Evolutionary conservation across 2,888 invertebrate species (phyloP), one percentile per base, ranked within the genome.

Genomic region (Palloptera scutellata): DNA sequence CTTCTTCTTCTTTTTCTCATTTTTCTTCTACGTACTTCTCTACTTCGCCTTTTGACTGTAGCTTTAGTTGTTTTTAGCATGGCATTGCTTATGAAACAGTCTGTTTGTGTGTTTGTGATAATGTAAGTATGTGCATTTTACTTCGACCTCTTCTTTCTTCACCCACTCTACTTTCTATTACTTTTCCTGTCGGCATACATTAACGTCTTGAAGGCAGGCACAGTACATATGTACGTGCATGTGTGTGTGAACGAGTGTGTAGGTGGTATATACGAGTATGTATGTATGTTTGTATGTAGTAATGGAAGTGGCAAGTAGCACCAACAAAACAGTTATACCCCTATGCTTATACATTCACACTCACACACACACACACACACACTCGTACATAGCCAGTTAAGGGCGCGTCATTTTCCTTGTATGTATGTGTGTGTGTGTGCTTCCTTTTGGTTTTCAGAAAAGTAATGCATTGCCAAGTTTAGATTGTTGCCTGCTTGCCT

Each of bases 1-100:
- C 74, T 77, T 75, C 41, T 43, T 30, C 9, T 68, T 71, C 70
- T 67, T 74, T 76, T 74, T 71, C 76, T 51, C 45, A 8, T 45
- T 19, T 43, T 64, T 2, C 4, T 9, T 40, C 42, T 42, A 45
- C 45, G 11, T 52, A 13, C 41, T 40, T 10, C 42, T 41, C 13
- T 10, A 5, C 17, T 12, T 15, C 40, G 13, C 19, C n/a, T 52
- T 42, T 62, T 54, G n/a, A 54, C 41, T 58, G 48, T 52, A 40
- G 42, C n/a, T 61, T 41, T 61, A 3, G 1, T 64, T n/a, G 43
- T 53, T 58, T 51, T 30, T 20, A n/a, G n/a, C n/a, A n/a, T 51
- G 15, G 12, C n/a, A 52, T 48, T 41, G 12, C 15, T 42, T 53
- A 42, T 53, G 40, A n/a, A 42, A 42, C n/a, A n/a, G 1, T 13